Conservation (phyloP, 2,797 vertebrate species). For the Spondyliosoma cantharus region DNA sequence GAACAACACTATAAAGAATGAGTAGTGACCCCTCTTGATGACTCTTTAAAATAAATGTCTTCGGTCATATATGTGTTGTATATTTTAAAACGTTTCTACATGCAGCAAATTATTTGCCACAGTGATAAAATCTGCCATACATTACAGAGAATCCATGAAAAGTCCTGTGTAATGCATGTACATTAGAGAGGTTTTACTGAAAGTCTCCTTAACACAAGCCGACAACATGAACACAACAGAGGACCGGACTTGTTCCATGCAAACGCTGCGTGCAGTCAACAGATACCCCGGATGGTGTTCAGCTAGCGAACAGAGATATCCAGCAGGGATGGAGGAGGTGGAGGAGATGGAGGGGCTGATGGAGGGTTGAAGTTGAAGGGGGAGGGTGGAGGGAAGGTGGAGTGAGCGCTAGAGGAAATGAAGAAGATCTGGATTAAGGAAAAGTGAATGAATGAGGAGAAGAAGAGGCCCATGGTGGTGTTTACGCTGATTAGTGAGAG, state of each 20-base stretch:
- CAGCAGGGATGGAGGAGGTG: conserved; percentile 59
- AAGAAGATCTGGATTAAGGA: conserved; percentile 60
- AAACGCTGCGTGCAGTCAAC: conserved; percentile 44
- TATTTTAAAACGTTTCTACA: too few relatives aligned
- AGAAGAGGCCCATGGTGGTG: neutral
- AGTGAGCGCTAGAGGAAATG: conserved; percentile 65
- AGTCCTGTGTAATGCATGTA: neutral
- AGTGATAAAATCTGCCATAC: neutral
- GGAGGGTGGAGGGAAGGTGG: conserved; percentile 55
- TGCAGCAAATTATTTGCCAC: neutral
- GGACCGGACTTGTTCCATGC: conserved; percentile 45
- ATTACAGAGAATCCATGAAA: neutral
- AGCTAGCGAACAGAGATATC: conserved; percentile 63
- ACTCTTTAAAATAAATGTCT: too few relatives aligned
- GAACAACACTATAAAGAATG: too few relatives aligned
- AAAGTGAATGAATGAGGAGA: conserved; percentile 37
- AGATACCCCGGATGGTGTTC: conserved; percentile 69
- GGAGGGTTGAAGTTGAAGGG: conserved; percentile 60
- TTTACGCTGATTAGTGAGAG: conserved; percentile 44
- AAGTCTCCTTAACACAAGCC: conserved; percentile 16
- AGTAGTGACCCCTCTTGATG: too few relatives aligned
- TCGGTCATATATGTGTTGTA: too few relatives aligned
- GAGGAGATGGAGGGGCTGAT: conserved; percentile 56
- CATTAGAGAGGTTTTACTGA: neutral
- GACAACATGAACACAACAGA: conserved; percentile 33